These are phyloP conservation scores for Drosophila suzukii DNA, from an alignment of 1,140 invertebrate genomes.

Conservation along the genomic window DNA sequence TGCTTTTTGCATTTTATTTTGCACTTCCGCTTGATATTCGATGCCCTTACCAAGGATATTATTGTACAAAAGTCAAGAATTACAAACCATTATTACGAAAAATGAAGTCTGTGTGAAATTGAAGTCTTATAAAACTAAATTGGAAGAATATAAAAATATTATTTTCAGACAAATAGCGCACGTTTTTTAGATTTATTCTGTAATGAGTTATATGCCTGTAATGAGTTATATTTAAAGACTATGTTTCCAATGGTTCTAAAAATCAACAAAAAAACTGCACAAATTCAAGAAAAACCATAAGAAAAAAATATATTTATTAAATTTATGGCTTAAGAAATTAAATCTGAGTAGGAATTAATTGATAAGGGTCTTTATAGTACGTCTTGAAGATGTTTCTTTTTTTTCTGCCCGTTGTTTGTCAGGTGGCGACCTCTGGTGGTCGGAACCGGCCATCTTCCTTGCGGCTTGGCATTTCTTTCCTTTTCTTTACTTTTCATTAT, in stretches of 20 bases:
- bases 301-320: neutral
- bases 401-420: slow-evolving; percentile 19
- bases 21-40: slow-evolving; percentile 2
- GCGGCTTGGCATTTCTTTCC: slow-evolving; percentile 13
- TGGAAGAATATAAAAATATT: no score
- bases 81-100: no score
- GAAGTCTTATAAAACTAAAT: no score
- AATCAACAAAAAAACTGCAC: no score
- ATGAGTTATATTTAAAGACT: no score
- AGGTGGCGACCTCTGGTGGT: slow-evolving; percentile 33
- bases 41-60: slow-evolving; percentile 8
- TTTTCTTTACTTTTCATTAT: slow-evolving; percentile 42
- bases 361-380: neutral
- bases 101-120: no score
- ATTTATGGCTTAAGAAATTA: neutral
- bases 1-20: slow-evolving; percentile 25
- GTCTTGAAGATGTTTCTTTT: neutral
- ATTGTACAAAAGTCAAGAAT: neutral
- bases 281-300: no score
- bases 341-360: no score
- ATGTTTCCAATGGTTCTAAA: no score
- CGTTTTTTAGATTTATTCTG: no score
- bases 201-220: no score
- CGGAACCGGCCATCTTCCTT: slow-evolving; percentile 30
- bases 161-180: no score